A percentile compares a stretch with the other conserved stretches of the same genome.
phyloP scores from a whole-genome alignment of 2,888 invertebrate species.

The Athripsodes cinereus region DNA sequence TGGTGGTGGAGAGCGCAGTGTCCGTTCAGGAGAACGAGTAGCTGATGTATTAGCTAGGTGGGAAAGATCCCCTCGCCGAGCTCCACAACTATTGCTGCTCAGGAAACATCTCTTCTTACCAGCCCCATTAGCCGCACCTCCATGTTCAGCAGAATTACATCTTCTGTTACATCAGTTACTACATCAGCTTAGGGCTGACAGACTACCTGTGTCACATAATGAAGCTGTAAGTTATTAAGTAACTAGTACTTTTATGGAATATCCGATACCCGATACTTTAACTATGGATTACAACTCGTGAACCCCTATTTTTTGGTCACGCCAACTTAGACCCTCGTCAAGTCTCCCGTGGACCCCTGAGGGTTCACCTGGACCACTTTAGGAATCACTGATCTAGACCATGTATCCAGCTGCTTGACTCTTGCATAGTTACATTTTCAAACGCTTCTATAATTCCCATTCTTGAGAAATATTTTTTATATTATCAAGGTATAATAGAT shows the following conservation, averaged over 20 bases:
- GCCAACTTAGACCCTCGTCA: too few relatives aligned
- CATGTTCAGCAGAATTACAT: conserved; percentile 83
- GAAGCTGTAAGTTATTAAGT: conserved; percentile 72
- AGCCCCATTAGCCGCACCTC: conserved; percentile 37
- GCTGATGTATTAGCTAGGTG: conserved; percentile 94
- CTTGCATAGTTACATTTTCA: too few relatives aligned
- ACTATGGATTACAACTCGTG: too few relatives aligned
- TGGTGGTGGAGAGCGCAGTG: conserved; percentile 68
- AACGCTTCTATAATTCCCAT: background rate
- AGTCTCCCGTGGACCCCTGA: too few relatives aligned
- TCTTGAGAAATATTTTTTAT: background rate
- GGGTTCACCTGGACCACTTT: too few relatives aligned
- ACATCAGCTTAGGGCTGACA: conserved; percentile 82
- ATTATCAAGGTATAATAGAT: background rate
- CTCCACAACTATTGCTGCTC: conserved; percentile 59
- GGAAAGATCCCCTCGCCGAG: conserved; percentile 68
- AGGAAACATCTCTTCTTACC: conserved; percentile 45
- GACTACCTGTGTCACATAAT: conserved; percentile 88
- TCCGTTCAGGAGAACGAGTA: conserved; percentile 80
- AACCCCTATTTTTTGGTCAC: too few relatives aligned
- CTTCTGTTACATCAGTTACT: conserved; percentile 89
- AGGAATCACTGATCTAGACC: too few relatives aligned
- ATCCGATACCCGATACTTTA: background rate
- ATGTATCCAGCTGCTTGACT: too few relatives aligned
- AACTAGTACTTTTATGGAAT: too few relatives aligned